Base-by-base conservation (phyloP, 2,113 vertebrate species). In the Erpornis zantholeuca region DNA sequence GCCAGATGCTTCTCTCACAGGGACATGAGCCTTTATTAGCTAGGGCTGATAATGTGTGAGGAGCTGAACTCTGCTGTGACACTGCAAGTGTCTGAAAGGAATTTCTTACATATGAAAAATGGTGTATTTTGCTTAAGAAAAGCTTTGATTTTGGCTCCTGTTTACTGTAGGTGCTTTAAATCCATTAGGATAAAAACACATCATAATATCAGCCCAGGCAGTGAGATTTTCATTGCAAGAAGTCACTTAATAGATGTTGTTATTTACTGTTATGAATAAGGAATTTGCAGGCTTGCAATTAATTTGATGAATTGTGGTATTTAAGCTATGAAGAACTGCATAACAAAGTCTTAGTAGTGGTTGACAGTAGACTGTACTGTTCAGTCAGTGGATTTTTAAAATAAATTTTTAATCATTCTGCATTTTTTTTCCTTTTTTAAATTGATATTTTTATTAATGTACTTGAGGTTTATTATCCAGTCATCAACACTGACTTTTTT, bases 1-100 rank as follows among this genome's bases (percentile, higher is more conserved):
- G 92, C 82, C 92, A 97, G 95, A 96, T 88, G 54, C 92, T 96
- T 96, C 82, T 80, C 33, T 90, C 80, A 42, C 3, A 78, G 64
- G 72, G 72, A 73, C 59, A 42, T 73, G 66, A 94, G 28, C 22
- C 52, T 83, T 73, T 83, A 90, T 88, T 86, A 94, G 60, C 33
- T 10, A 68, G 21, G 82, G 23, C 33, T 87, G 42, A 22, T 47
- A 88, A 82, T 6, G 19, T 70, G 35, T 38, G 20, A 78, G 65
- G 50, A 86, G n/a, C 42, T 65, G 91, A 97, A 96, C 7, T 24
- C 50, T 68, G 38, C 38, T 63, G 47, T 83, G 66, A 35, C 3
- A 0, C 21, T 40, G 35, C 70, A 15, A 9, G 38, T n/a, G 24
- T 25, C 45, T 53, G 5, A 40, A 85, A 64, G 10, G 33, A 56